These are phyloP conservation scores for Pelosia muscerda DNA, from an alignment of 2,888 invertebrate genomes.

Conservation along the genomic window DNA sequence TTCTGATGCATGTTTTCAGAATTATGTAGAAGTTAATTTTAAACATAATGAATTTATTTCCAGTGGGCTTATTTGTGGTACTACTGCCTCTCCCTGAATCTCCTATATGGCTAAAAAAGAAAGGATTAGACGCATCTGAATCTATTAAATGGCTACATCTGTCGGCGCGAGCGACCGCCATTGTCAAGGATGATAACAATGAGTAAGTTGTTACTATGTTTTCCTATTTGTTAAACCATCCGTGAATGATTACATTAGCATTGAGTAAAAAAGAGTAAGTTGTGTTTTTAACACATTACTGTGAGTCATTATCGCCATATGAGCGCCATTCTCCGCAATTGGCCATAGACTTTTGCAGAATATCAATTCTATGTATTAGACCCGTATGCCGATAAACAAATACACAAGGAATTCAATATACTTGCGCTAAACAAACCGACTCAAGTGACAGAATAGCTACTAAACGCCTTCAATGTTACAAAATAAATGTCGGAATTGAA, in stretches of 20 bases:
- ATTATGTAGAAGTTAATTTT: background rate
- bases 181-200: slow-evolving; percentile 66
- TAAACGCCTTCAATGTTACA: no score
- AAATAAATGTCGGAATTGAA: no score
- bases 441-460: no score
- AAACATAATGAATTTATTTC: slow-evolving; percentile 34
- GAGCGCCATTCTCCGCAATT: background rate
- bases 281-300: background rate
- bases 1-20: background rate
- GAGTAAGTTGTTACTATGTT: slow-evolving; percentile 58
- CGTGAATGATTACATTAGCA: slow-evolving; percentile 5
- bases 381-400: no score
- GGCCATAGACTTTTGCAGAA: no score
- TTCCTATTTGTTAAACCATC: slow-evolving; percentile 1
- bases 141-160: slow-evolving; percentile 85
- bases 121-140: slow-evolving; percentile 78
- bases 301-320: background rate
- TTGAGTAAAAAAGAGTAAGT: background rate
- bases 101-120: slow-evolving; percentile 86
- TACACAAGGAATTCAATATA: no score
- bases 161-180: slow-evolving; percentile 74
- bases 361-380: no score
- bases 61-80: slow-evolving; percentile 80
- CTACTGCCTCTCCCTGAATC: slow-evolving; percentile 88
- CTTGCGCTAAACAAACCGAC: no score